Evolutionary conservation across 64 coral and sea anemone species (phyloP).

Genomic region (Trachythela sp.): DNA sequence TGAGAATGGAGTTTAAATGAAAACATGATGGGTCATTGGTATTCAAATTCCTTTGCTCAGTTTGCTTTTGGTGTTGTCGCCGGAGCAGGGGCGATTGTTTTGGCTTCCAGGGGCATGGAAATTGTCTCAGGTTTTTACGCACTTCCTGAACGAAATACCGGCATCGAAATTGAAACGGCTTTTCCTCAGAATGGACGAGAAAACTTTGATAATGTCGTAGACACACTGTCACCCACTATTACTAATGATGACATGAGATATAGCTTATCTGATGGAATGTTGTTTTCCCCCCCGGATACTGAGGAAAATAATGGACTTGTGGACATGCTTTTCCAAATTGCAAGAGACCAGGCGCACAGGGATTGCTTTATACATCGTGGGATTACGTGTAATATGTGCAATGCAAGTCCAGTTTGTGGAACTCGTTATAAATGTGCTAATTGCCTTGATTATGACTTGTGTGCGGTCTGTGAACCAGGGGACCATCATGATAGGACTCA

Average conservation of each 20-base stretch:
- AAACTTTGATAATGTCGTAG: neutral
- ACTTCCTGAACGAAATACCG: neutral
- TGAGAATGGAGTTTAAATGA: neutral
- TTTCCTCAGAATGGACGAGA: neutral
- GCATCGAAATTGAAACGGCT: neutral
- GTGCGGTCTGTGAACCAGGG: conserved; percentile 76
- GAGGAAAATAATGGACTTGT: conserved; percentile 34
- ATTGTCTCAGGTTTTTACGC: neutral
- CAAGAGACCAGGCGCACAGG: conserved; percentile 83
- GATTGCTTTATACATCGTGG: conserved; percentile 94
- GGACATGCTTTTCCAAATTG: conserved; percentile 80
- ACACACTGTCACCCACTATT: neutral
- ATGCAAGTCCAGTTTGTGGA: conserved; percentile 84
- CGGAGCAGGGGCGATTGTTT: neutral
- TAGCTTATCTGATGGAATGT: neutral
- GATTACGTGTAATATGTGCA: conserved; percentile 91
- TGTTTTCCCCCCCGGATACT: neutral
- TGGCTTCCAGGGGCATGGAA: neutral
- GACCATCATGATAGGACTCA: conserved; percentile 92
- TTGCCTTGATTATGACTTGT: conserved; percentile 94
- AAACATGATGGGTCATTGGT: neutral
- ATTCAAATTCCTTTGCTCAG: neutral
- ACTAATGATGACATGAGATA: neutral
- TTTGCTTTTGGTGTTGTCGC: conserved; percentile 16
- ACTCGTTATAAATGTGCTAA: conserved; percentile 86